A percentile compares a stretch with the other conserved stretches of the same genome.
Evolutionary conservation across 2,797 vertebrate species (phyloP).

Genomic region (Arctocebus calabarensis): DNA sequence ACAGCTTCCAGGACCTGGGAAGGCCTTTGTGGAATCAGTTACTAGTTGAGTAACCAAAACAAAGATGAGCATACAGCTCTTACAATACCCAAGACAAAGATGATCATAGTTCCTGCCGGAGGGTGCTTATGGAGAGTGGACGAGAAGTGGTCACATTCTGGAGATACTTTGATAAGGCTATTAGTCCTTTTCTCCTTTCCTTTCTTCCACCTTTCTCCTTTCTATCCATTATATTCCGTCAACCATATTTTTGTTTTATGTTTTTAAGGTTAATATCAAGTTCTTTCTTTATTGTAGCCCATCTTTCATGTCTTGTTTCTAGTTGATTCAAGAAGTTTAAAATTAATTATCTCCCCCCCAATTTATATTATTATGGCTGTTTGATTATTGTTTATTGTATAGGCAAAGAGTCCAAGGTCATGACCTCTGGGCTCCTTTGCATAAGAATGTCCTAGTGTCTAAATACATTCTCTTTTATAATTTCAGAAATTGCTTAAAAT

Average conservation of each 20-base stretch:
- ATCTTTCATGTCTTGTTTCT: not conserved
- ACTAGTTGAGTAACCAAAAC: not conserved
- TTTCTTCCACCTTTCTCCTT: not conserved
- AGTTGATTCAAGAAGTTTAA: slow-evolving; percentile 18
- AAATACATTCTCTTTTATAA: slow-evolving; percentile 17
- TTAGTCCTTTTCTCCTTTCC: not conserved
- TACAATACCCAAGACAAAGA: not conserved
- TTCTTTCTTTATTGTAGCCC: not conserved
- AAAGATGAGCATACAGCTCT: too few species aligned
- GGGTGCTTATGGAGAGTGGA: not conserved
- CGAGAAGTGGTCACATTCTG: not conserved
- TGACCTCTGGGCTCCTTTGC: not conserved
- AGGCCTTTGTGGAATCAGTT: not conserved
- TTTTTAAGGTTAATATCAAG: slow-evolving; percentile 16
- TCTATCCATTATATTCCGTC: not conserved
- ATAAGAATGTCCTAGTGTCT: not conserved
- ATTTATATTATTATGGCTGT: not conserved
- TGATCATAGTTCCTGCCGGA: not conserved
- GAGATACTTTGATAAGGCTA: not conserved
- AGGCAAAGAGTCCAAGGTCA: not conserved
- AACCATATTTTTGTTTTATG: not conserved
- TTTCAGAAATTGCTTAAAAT: slow-evolving; percentile 44
- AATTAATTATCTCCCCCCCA: not conserved
- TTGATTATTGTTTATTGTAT: slow-evolving; percentile 17
- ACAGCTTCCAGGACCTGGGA: not conserved